Evolutionary conservation across 2,113 vertebrate genomes (phyloP), one percentile per base, ranked within the genome.

Genomic region (Pavo muticus): DNA sequence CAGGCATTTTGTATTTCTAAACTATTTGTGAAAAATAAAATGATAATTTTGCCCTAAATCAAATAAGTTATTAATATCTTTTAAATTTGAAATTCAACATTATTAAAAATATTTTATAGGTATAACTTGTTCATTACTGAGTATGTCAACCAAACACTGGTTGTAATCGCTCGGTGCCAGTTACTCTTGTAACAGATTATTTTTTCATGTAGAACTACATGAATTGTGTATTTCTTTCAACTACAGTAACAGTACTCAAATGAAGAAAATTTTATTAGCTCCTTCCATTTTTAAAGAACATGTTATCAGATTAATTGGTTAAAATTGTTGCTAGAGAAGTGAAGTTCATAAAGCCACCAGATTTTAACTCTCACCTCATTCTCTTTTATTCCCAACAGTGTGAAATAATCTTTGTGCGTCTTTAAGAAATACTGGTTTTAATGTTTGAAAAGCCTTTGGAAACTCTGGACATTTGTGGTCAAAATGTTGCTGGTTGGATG

Each of bases 181-280:
- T 44, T 83, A 60, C 48, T 82, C 54, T 88, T 77, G 60, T 59
- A 79, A 75, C 14, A 74, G 15, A 85, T 25, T 44, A 30, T 25
- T 14, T 32, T 65, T 83, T 45, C 0, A 20, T 18, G 42, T 15
- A 64, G n/a, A 89, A 59, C 23, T 61, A 20, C 0, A 0, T 64
- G 42, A 94, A 44, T 65, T 85, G 23, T 18, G 59, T 76, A 88
- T 88, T 90, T 19, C 32, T 67, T 78, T 20, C 59, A 48, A 37
- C 27, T 88, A 8, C 32, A 83, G 30, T 24, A 92, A 12, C 17
- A 78, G 6, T 10, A 76, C 5, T 0, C 2, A 87, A 85, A 61
- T 29, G 16, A 82, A 82, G 57, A 90, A 83, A 74, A 88, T 45
- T 48, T 60, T 30, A 40, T 77, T 80, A 71, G 12, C 19, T 81